Percentiles rank a stretch among this genome's conserved stretches.
These are phyloP conservation scores for Drosophila yakuba DNA, from an alignment of 1,140 invertebrate species.

Conservation along the genomic window DNA sequence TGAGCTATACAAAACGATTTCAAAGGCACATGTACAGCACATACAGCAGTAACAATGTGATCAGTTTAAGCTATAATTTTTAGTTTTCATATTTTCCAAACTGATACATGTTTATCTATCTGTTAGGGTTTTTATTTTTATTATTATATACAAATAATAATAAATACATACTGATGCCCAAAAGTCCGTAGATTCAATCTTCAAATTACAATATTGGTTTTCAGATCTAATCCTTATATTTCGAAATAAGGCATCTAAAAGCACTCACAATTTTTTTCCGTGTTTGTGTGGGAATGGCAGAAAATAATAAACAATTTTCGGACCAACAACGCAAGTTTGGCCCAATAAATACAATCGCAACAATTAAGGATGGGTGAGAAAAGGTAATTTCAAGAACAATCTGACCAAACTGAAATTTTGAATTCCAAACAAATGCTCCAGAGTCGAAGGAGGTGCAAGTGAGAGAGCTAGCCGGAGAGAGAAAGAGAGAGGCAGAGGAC, in stretches of 20 bases:
- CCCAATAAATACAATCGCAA: constrained; percentile 43
- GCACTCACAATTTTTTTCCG: constrained; percentile 13
- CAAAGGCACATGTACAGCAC: constrained; percentile 28
- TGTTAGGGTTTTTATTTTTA: no score
- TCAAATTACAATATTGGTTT: not conserved
- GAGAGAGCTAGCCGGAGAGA: not conserved
- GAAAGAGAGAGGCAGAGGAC: constrained; percentile 24
- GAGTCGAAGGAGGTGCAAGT: constrained; percentile 10
- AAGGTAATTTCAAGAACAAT: constrained; percentile 59
- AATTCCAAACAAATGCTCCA: constrained; percentile 43
- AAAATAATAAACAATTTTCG: constrained; percentile 28
- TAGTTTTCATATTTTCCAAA: not conserved
- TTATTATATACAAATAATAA: no score
- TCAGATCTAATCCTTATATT: not conserved
- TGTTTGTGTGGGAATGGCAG: constrained; percentile 13
- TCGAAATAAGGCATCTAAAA: not conserved
- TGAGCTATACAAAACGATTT: constrained; percentile 55
- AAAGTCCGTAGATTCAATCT: not conserved
- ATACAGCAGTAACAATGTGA: constrained; percentile 4
- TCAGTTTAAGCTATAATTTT: no score
- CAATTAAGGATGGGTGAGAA: constrained; percentile 69
- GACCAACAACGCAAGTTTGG: constrained; percentile 26
- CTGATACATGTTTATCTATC: no score
- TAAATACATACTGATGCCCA: not conserved
- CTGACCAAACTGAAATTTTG: constrained; percentile 51